Evolutionary conservation across 2,113 vertebrate species (phyloP).

Genomic region (Anarhynchus alexandrinus): DNA sequence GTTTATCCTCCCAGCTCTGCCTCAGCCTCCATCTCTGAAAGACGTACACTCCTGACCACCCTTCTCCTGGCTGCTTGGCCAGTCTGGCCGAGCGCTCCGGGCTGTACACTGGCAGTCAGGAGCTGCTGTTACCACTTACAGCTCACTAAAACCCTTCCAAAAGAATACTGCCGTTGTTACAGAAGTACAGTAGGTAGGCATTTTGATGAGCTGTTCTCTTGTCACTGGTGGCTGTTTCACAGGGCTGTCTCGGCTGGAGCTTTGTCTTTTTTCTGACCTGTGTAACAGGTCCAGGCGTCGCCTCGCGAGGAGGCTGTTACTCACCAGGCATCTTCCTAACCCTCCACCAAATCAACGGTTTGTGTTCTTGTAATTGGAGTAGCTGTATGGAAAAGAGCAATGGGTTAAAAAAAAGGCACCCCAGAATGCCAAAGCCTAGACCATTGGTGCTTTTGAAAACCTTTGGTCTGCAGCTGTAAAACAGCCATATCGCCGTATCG

Average conservation of each 20-base stretch:
- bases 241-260: not conserved
- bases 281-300: not conserved
- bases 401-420: not conserved
- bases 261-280: not conserved
- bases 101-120: not conserved
- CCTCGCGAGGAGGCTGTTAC: not conserved
- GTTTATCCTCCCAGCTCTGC: not conserved
- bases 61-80: not conserved
- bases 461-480: not conserved
- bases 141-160: not conserved
- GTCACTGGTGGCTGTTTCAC: not conserved
- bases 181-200: not conserved
- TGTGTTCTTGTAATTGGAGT: not conserved
- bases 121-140: not conserved
- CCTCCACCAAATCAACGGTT: not conserved
- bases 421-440: not conserved
- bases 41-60: rapidly evolving
- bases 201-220: not conserved
- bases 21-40: not conserved
- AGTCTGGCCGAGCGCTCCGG: not conserved
- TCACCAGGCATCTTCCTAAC: not conserved
- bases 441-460: not conserved
- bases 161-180: not conserved
- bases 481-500: rapidly evolving
- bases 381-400: not conserved